Evolutionary conservation across 1,140 invertebrate species (phyloP), one percentile per base, ranked within the genome.

Genomic region (Sinonovacula constricta): DNA sequence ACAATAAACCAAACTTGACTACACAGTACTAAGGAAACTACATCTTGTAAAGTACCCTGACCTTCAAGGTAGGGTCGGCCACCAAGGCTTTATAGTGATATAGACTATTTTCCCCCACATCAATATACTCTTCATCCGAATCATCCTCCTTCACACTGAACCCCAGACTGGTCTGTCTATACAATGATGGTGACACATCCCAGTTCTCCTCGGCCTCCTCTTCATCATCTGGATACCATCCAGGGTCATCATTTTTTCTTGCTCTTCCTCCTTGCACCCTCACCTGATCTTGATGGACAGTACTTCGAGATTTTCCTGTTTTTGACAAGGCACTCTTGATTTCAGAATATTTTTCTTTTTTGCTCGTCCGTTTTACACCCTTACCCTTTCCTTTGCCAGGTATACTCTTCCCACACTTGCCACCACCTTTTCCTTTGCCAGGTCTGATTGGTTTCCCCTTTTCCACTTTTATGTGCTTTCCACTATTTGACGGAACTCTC

Each of bases 301-400:
- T 39, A 1, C 49, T 53, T 7, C 26, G 62, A 15, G 30, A 33
- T 31, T 36, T 30, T 18, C 2, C 18, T 5, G 62, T 31, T 31
- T 76, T 76, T 54, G 75, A 51, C 45, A 78, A 31, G 10, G 75
- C 75, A 54, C 56, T 78, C 33, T 78, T 78, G 34, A 78, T 69
- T n/a, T 78, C 51, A 26, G 75, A 57, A 34, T 78, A 78, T 18
- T 59, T 78, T 24, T 78, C 75, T 70, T 78, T 69, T 31, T 53
- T 59, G 0, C 18, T n/a, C 45, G 24, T 39, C 34, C 68, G 51
- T 26, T 36, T 33, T 67, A 66, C 67, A 0, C 62, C 72, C 54
- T 76, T 76, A 22, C 39, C 31, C 22, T 63, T 74, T 28, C 45
- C 60, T 60, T 31, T 60, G n/a, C 51, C 71, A 34, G 63, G 39